Conservation (phyloP, 2,888 invertebrate genomes). For the Cephus runcator region DNA sequence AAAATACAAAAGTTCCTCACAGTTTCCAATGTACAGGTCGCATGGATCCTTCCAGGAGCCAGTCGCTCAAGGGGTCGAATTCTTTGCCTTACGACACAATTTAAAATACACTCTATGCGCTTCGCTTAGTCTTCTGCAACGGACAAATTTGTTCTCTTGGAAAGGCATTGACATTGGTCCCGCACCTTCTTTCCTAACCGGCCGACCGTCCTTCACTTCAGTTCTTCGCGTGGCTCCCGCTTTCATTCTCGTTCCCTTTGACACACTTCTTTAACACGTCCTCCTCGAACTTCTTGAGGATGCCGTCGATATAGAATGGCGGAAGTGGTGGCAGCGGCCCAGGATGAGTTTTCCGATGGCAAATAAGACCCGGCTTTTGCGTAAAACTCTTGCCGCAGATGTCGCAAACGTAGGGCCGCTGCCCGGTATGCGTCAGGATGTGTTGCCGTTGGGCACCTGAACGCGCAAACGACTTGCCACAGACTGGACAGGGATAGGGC, state of each 20-base stretch:
- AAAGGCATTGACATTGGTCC: neutral
- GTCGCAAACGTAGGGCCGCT: constrained; percentile 16
- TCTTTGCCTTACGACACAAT: too few species aligned
- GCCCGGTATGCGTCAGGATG: constrained; percentile 17
- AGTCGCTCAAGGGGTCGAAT: neutral
- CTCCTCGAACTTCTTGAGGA: constrained; percentile 16
- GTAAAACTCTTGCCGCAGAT: constrained; percentile 17
- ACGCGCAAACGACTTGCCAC: constrained; percentile 13
- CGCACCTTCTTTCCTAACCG: too few species aligned
- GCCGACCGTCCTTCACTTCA: too few species aligned
- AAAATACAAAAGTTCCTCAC: neutral
- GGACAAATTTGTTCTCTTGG: neutral
- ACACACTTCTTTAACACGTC: neutral
- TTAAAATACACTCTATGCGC: too few species aligned
- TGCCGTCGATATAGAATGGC: constrained; percentile 12
- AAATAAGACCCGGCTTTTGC: constrained; percentile 17
- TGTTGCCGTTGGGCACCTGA: constrained; percentile 15
- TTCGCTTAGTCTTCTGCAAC: neutral
- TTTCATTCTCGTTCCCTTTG: too few species aligned
- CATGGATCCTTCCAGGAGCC: too few species aligned
- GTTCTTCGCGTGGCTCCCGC: too few species aligned
- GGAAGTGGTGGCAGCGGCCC: constrained; percentile 17
- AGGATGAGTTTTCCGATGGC: constrained; percentile 17
- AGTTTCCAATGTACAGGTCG: too few species aligned
- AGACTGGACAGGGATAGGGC: constrained; percentile 16